phyloP scores from a whole-genome alignment of 1,140 invertebrate species.

The Euglossa dilemma region DNA sequence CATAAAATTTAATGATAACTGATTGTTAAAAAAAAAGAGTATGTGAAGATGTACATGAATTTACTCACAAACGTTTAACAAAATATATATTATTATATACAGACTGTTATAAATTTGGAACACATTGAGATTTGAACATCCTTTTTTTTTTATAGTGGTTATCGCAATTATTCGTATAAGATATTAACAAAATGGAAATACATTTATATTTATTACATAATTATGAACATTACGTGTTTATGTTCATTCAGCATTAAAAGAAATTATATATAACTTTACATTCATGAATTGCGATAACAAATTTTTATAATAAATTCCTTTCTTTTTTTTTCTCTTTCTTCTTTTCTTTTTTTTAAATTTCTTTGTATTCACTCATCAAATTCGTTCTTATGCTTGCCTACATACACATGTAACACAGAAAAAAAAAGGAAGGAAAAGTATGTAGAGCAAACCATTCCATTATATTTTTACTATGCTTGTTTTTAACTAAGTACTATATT shows the following conservation, averaged over 20 bases:
- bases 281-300: slow-evolving; percentile 25
- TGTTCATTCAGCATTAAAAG: background rate
- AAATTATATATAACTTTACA: slow-evolving; percentile 12
- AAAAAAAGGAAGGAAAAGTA: slow-evolving; percentile 12
- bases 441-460: slow-evolving; percentile 52
- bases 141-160: slow-evolving; percentile 11
- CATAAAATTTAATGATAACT: background rate
- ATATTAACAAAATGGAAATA: slow-evolving; percentile 18
- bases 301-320: background rate
- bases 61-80: slow-evolving; percentile 5
- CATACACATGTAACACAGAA: slow-evolving; percentile 20
- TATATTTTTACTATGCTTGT: slow-evolving; percentile 42
- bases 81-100: slow-evolving; percentile 18
- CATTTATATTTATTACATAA: slow-evolving; percentile 50
- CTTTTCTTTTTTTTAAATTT: background rate
- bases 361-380: slow-evolving; percentile 5
- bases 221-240: slow-evolving; percentile 9
- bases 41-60: slow-evolving; percentile 24
- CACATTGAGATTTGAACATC: slow-evolving; percentile 31
- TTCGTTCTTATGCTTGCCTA: slow-evolving; percentile 31
- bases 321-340: background rate
- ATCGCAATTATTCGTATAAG: slow-evolving; percentile 37
- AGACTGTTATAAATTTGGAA: slow-evolving; percentile 34
- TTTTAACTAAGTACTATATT: slow-evolving; percentile 22
- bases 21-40: background rate